These are phyloP conservation scores for Peromyscus aztecus DNA, from an alignment of 2,797 vertebrate species.

Conservation along the genomic window DNA sequence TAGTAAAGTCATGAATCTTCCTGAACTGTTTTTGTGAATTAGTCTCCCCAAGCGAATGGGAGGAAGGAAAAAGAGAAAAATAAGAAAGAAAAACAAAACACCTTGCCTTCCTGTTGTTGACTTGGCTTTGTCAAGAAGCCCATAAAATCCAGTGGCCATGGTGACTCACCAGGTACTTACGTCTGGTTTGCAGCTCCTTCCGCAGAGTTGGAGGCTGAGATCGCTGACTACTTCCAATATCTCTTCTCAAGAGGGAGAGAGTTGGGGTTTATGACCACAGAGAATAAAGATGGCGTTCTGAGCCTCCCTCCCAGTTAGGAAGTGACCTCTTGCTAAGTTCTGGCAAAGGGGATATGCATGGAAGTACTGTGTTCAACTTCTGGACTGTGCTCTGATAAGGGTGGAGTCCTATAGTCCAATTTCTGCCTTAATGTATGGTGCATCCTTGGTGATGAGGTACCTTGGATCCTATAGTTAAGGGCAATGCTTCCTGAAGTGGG, in stretches of 20 bases:
- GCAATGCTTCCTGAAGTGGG: background rate
- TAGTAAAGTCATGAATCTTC: background rate
- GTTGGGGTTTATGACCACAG: background rate
- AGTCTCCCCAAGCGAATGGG: background rate
- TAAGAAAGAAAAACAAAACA: background rate
- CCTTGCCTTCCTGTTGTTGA: background rate
- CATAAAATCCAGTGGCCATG: background rate
- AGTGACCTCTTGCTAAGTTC: background rate
- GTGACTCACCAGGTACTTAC: background rate
- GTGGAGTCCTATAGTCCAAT: background rate
- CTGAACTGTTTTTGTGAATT: constrained; percentile 20
- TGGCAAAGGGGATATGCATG: fast-evolving
- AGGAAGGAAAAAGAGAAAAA: background rate
- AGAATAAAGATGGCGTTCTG: background rate
- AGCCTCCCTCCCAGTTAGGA: background rate
- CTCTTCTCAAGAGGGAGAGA: background rate
- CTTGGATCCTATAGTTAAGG: background rate
- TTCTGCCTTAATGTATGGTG: background rate
- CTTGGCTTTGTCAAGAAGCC: background rate
- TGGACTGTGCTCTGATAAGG: background rate
- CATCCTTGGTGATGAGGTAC: background rate
- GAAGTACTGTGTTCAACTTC: background rate
- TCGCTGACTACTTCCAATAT: background rate
- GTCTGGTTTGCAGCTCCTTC: background rate
- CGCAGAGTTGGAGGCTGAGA: background rate